Conservation (phyloP, 2,113 vertebrate species). For the Dromiciops gliroides region DNA sequence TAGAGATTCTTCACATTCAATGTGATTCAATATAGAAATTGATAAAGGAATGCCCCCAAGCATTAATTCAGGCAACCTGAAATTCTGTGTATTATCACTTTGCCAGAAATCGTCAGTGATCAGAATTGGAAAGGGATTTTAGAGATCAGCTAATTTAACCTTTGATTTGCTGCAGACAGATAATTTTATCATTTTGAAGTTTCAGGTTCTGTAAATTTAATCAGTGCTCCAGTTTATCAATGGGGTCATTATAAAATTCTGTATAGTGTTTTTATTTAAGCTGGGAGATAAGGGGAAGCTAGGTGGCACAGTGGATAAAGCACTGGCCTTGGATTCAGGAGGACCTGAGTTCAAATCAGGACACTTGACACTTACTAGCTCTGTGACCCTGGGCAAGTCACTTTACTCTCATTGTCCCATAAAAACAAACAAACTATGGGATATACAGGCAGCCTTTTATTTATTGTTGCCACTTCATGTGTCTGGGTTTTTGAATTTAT, state of each 20-base stretch:
- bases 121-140: neutral
- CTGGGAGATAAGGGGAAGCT: too few relatives aligned
- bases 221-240: neutral
- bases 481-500: neutral
- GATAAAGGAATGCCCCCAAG: neutral
- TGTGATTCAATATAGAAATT: neutral
- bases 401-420: too few relatives aligned
- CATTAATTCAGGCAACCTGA: neutral
- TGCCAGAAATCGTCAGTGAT: neutral
- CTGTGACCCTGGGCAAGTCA: too few relatives aligned
- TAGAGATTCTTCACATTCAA: neutral
- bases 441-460: neutral
- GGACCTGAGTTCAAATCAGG: too few relatives aligned
- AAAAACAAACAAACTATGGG: too few relatives aligned
- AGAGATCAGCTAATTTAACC: neutral
- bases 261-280: neutral
- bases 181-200: neutral
- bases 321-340: too few relatives aligned
- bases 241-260: neutral
- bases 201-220: neutral
- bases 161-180: neutral
- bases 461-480: neutral
- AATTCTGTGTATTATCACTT: neutral
- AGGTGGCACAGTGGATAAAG: too few relatives aligned
- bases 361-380: too few relatives aligned